phyloP scores from a whole-genome alignment of 2,888 invertebrate genomes.

The Orthonychiurus folsomi region DNA sequence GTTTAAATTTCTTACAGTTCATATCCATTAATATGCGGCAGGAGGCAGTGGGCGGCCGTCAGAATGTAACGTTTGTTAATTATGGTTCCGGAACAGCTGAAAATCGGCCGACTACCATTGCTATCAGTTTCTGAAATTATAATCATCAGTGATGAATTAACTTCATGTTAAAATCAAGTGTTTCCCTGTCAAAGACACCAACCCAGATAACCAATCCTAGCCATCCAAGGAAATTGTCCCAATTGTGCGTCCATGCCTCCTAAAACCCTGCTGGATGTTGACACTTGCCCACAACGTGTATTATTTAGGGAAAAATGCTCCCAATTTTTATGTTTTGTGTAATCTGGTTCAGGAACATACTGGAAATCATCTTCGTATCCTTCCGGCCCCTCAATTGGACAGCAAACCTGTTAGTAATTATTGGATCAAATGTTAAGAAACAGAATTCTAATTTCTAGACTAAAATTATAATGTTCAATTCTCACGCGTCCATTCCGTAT shows the following conservation, averaged over 20 bases:
- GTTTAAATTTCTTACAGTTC: constrained; percentile 24
- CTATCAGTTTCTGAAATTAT: too few species aligned
- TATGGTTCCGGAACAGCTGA: constrained; percentile 26
- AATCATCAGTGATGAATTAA: too few species aligned
- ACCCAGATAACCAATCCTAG: constrained; percentile 21
- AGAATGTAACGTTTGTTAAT: constrained; percentile 27
- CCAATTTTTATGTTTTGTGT: constrained; percentile 22
- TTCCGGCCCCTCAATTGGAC: constrained; percentile 16
- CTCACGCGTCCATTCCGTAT: not conserved
- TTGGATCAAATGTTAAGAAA: constrained; percentile 12
- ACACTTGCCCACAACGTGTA: constrained; percentile 11
- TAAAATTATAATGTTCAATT: too few species aligned
- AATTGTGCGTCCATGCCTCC: constrained; percentile 24
- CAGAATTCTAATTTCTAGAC: too few species aligned
- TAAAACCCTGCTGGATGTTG: constrained; percentile 23
- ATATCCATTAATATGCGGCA: constrained; percentile 41
- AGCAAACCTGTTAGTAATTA: constrained; percentile 20
- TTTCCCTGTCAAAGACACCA: too few species aligned
- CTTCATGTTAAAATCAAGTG: too few species aligned
- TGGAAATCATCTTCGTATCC: not conserved
- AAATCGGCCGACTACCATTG: too few species aligned
- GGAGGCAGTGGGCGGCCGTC: constrained; percentile 33
- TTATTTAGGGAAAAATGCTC: constrained; percentile 25
- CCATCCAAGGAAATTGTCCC: constrained; percentile 36
- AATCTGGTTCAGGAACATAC: not conserved